Evolutionary conservation across 1,140 invertebrate genomes (phyloP), one percentile per base, ranked within the genome.

Genomic region (Babylonia areolata): DNA sequence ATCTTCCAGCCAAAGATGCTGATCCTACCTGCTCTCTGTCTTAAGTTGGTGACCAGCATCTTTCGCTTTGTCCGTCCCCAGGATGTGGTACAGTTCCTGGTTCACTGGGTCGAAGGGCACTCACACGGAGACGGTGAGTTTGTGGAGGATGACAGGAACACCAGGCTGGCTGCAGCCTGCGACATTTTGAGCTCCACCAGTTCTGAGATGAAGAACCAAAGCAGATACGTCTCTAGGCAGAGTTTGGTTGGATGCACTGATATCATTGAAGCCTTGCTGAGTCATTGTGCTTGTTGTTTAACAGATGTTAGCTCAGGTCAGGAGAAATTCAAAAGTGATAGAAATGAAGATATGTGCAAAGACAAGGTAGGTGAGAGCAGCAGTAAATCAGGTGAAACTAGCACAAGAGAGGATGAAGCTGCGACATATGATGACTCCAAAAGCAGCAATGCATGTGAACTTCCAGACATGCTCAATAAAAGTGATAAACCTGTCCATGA

Each of bases 1-100:
- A 81, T 85, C 1, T 73, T 81, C 42, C 83, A 82, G 35, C 82
- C 64, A 37, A 78, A 85, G 28, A 80, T 87, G 35, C 42, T 87
- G 46, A 51, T 58, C 58, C 40, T 39, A 35, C 81, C 39, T n/a
- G n/a, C 46, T 12, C 20, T 33, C 71, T 87, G 64, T 71, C 80
- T 85, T 39, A 31, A 9, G 23, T n/a, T 37, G n/a, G 37, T 84
- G 58, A 31, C 78, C 78, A 54, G 33, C 28, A 71, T 84, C 69
- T 73, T 37, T 69, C 46, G n/a, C 23, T 73, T 46, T 15, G 40
- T 46, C 39, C 40, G 6, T 31, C 64, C 6, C 64, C 69, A 33
- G 20, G 64, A 42, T 23, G 40, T 73, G 6, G 20, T 42, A 1
- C 82, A 84, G 37, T 84, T 84, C 31, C 40, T 84, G 39, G 39